These are phyloP conservation scores for Nomia melanderi DNA, from an alignment of 1,140 invertebrate genomes.

Conservation along the genomic window DNA sequence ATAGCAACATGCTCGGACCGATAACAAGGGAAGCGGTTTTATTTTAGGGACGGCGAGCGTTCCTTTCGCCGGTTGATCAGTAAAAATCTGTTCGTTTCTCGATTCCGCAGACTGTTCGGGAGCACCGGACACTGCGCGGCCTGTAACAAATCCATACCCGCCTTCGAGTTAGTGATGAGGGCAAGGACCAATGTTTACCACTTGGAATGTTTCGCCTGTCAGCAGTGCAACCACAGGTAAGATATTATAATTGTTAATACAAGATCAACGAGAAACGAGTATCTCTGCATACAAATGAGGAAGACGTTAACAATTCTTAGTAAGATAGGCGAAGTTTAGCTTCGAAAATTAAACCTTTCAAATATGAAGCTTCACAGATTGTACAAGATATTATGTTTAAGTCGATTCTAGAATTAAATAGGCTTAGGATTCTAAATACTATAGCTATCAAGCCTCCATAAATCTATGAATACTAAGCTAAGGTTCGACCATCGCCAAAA, in stretches of 20 bases:
- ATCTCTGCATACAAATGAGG: too few species aligned
- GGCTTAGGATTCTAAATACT: too few species aligned
- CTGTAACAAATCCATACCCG: constrained; percentile 95
- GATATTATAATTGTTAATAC: neutral
- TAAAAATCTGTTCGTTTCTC: neutral
- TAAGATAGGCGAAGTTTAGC: too few species aligned
- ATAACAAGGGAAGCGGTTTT: neutral
- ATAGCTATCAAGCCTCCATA: too few species aligned
- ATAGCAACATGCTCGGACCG: neutral
- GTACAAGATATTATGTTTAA: too few species aligned
- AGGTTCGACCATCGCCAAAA: too few species aligned
- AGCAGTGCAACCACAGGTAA: constrained; percentile 97
- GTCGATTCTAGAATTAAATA: too few species aligned
- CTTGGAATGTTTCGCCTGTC: constrained; percentile 97
- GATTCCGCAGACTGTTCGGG: constrained; percentile 89
- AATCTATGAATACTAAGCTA: too few species aligned
- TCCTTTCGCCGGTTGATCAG: neutral
- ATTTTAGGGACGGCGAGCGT: neutral
- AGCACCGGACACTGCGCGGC: constrained; percentile 95
- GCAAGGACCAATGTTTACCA: constrained; percentile 97
- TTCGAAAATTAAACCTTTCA: too few species aligned
- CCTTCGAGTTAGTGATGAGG: constrained; percentile 98
- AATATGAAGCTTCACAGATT: too few species aligned
- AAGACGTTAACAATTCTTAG: too few species aligned
- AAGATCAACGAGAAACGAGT: neutral